These are phyloP conservation scores for Strigamia maritima DNA, from an alignment of 2,888 invertebrate genomes.

Conservation along the genomic window DNA sequence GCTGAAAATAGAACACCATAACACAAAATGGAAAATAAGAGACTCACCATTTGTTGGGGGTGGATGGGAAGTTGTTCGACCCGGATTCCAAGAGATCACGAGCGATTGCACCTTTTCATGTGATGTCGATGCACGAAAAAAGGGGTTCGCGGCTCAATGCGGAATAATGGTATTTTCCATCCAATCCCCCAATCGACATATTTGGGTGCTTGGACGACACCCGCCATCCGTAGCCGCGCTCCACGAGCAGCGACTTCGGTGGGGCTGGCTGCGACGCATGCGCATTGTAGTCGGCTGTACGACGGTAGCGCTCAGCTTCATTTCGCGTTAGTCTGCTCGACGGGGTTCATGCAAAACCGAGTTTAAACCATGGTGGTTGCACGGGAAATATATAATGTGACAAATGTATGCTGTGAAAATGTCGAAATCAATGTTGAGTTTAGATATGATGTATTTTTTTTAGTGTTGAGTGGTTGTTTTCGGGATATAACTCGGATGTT, in stretches of 20 bases:
- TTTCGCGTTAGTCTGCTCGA: not conserved
- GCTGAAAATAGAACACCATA: conserved; percentile 13
- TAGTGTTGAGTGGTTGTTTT: not conserved
- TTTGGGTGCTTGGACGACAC: conserved; percentile 1
- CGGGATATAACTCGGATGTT: not conserved
- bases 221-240: conserved; percentile 21
- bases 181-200: not conserved
- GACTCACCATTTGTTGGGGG: conserved; percentile 24
- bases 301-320: not conserved
- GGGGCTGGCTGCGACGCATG: not conserved
- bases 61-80: conserved; percentile 6
- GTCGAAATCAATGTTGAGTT: too few relatives aligned
- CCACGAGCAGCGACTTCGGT: conserved; percentile 22
- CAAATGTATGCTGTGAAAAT: too few relatives aligned
- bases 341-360: not conserved
- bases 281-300: not conserved
- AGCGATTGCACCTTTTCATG: not conserved
- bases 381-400: not conserved
- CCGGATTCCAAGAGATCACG: not conserved
- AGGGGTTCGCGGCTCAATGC: not conserved
- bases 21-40: not conserved
- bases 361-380: not conserved
- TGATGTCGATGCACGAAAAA: not conserved
- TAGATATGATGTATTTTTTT: not conserved
- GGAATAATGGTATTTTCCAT: not conserved